Conservation (phyloP, 2,888 invertebrate species). For the Philopedon plagiatum region DNA sequence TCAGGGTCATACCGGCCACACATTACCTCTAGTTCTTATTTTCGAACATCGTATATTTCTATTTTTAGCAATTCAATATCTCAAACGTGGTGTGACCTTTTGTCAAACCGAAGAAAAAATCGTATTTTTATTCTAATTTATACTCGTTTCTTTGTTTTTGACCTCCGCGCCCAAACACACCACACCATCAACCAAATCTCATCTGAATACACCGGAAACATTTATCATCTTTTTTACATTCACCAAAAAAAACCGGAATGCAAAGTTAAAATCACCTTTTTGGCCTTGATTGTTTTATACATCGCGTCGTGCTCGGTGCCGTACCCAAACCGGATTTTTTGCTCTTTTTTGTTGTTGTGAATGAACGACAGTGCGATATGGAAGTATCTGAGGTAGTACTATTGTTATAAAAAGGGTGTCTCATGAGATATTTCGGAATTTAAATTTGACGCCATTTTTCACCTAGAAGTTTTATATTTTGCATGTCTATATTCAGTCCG, state of each 20-base stretch:
- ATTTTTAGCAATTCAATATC: too few species aligned
- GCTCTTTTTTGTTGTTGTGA: slow-evolving; percentile 32
- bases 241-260: slow-evolving; percentile 30
- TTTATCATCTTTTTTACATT: slow-evolving; percentile 34
- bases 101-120: slow-evolving; percentile 4
- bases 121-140: slow-evolving; percentile 26
- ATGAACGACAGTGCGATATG: slow-evolving; percentile 29
- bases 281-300: slow-evolving; percentile 41
- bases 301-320: slow-evolving; percentile 23
- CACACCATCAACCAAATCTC: slow-evolving; percentile 29
- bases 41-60: too few species aligned
- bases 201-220: slow-evolving; percentile 39
- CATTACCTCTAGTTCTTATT: too few species aligned
- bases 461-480: too few species aligned
- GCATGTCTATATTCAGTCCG: too few species aligned
- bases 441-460: too few species aligned
- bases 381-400: not conserved
- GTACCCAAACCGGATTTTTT: slow-evolving; percentile 39
- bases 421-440: too few species aligned
- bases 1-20: too few species aligned
- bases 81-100: not conserved
- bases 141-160: slow-evolving; percentile 17
- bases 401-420: too few species aligned
- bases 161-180: slow-evolving; percentile 26
- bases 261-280: slow-evolving; percentile 34